These are phyloP conservation scores for Stichopus horrens DNA, from an alignment of 53 echinoderm and acorn worm genomes.

Conservation along the genomic window DNA sequence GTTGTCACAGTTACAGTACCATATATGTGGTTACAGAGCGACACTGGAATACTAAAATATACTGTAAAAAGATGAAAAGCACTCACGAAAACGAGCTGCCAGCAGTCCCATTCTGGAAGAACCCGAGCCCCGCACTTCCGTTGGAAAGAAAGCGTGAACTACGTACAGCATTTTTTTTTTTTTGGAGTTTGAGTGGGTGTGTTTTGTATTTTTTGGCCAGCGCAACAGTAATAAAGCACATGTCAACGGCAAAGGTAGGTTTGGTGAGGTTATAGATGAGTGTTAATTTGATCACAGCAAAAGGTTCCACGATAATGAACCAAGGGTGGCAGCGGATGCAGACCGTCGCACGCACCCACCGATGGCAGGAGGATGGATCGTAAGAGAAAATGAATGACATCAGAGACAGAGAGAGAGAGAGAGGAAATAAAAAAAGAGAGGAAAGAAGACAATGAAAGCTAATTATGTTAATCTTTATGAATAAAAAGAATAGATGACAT, in stretches of 20 bases:
- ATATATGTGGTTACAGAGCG: no score
- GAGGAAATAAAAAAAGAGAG: background rate
- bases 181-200: no score
- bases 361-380: no score
- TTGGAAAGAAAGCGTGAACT: slow-evolving; percentile 37
- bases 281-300: slow-evolving; percentile 38
- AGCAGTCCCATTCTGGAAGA: slow-evolving; percentile 30
- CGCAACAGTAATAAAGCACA: background rate
- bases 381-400: background rate
- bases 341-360: background rate
- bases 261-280: slow-evolving; percentile 27
- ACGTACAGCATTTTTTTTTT: background rate
- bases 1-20: no score
- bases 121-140: slow-evolving; percentile 33
- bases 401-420: background rate
- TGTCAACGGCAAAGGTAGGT: background rate
- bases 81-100: slow-evolving; percentile 5
- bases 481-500: no score
- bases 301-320: slow-evolving; percentile 29
- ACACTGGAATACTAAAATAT: background rate
- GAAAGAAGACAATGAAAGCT: background rate
- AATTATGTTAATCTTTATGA: no score
- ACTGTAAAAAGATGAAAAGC: slow-evolving; percentile 3
- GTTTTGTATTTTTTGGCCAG: background rate
- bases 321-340: background rate